Evolutionary conservation across 1,140 invertebrate genomes (phyloP).

Genomic region (Antheraea pernyi): DNA sequence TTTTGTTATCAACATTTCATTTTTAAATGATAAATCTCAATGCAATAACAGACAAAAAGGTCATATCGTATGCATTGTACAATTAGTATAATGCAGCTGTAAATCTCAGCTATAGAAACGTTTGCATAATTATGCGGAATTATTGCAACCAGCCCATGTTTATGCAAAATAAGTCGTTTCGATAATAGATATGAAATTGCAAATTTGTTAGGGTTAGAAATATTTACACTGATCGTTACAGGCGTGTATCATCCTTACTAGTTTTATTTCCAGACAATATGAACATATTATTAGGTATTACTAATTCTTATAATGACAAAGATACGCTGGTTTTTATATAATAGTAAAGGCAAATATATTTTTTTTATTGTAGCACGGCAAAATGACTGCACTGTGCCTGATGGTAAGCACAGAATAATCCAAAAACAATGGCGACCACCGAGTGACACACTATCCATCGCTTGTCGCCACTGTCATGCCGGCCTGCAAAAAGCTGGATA

Average conservation of each 20-base stretch:
- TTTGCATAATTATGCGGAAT: constrained; percentile 37
- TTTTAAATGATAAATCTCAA: constrained; percentile 43
- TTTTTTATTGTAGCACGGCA: too few species aligned
- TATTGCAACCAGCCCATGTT: constrained; percentile 52
- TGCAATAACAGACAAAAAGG: constrained; percentile 44
- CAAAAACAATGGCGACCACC: too few species aligned
- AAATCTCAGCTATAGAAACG: constrained; percentile 46
- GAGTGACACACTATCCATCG: too few species aligned
- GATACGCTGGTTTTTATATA: too few species aligned
- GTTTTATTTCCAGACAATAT: neutral
- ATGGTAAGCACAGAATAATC: too few species aligned
- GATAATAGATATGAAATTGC: constrained; percentile 4
- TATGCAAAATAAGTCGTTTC: constrained; percentile 57
- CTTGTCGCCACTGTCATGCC: too few species aligned
- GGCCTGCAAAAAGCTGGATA: too few species aligned
- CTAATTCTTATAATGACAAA: too few species aligned
- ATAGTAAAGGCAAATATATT: too few species aligned
- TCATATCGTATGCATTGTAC: constrained; percentile 18
- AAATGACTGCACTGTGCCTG: too few species aligned
- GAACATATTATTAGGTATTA: too few species aligned
- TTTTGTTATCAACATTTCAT: too few species aligned
- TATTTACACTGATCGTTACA: neutral
- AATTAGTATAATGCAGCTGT: constrained; percentile 66
- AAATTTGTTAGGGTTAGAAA: constrained; percentile 5
- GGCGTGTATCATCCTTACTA: neutral